Percentiles rank a stretch among this genome's conserved stretches.
Evolutionary conservation across 2,797 vertebrate species (phyloP).

Genomic region (Tokudaia muenninki): DNA sequence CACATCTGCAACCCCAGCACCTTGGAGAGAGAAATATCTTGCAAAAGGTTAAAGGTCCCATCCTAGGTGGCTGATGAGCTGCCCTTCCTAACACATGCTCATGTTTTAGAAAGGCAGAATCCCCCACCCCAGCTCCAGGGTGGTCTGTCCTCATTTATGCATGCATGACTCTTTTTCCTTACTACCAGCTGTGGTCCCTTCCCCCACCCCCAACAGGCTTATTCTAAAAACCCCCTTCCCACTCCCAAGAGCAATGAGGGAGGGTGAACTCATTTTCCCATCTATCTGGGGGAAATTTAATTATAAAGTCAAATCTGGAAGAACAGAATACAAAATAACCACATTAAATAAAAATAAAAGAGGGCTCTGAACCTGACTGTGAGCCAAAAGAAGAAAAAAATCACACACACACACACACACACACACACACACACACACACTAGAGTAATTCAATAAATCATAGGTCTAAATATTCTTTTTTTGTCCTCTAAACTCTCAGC

Average conservation of each 20-base stretch:
- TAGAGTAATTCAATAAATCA: conserved; percentile 64
- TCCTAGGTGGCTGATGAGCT: conserved; percentile 38
- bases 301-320: conserved; percentile 79
- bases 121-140: conserved; percentile 24
- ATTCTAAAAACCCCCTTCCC: conserved; percentile 50
- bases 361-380: conserved; percentile 61
- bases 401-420: conserved; percentile 21
- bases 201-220: conserved; percentile 24
- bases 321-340: conserved; percentile 73
- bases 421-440: conserved; percentile 3
- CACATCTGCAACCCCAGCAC: not conserved
- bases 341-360: conserved; percentile 70
- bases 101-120: not conserved
- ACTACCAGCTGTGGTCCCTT: conserved; percentile 21
- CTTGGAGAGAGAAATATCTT: conserved; percentile 13
- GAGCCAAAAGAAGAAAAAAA: conserved; percentile 12
- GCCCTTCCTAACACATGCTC: not conserved
- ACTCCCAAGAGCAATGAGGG: conserved; percentile 43
- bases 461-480: conserved; percentile 59
- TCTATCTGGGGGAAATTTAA: conserved; percentile 72
- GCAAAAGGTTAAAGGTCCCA: conserved; percentile 31
- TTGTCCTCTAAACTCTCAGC: conserved; percentile 50
- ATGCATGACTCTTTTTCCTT: conserved; percentile 44
- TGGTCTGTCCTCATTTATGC: conserved; percentile 70
- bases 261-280: conserved; percentile 65